Percentiles rank a stretch among this genome's conserved stretches.
These are phyloP conservation scores for Hartigia nigra DNA, from an alignment of 2,888 invertebrate species.

Conservation along the genomic window DNA sequence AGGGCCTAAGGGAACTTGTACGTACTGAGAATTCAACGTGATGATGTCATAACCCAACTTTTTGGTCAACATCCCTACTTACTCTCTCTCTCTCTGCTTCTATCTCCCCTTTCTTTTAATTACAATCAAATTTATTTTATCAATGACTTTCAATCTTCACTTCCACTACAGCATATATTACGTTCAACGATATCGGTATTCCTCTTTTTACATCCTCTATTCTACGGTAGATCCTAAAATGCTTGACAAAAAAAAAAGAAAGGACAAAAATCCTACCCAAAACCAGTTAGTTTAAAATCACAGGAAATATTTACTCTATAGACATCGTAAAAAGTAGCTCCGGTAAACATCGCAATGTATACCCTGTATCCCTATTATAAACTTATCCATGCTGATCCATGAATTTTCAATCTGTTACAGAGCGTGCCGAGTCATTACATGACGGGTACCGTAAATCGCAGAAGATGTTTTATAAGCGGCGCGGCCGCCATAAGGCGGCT, in stretches of 20 bases:
- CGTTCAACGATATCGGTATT: not conserved
- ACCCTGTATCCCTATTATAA: not conserved
- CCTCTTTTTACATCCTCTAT: not conserved
- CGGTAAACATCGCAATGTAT: not conserved
- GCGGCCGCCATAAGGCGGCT: not conserved
- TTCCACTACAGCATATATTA: not conserved
- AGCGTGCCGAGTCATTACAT: not conserved
- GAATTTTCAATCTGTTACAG: not conserved
- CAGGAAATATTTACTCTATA: not conserved
- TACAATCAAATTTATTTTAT: not conserved
- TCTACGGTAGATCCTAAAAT: not conserved
- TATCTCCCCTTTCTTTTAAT: not conserved
- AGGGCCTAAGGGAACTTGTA: constrained; percentile 2
- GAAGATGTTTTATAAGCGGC: constrained; percentile 24
- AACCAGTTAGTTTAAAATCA: not conserved
- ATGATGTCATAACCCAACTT: not conserved
- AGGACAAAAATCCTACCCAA: rapidly evolving
- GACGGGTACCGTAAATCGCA: constrained; percentile 30
- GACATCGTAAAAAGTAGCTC: not conserved
- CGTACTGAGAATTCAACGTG: not conserved
- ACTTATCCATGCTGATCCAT: not conserved
- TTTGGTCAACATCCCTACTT: not conserved
- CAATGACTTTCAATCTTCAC: not conserved
- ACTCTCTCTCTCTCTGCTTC: not conserved
- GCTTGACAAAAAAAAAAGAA: not conserved